Evolutionary conservation across 1,140 invertebrate species (phyloP).

Genomic region (Drosophila teissieri): DNA sequence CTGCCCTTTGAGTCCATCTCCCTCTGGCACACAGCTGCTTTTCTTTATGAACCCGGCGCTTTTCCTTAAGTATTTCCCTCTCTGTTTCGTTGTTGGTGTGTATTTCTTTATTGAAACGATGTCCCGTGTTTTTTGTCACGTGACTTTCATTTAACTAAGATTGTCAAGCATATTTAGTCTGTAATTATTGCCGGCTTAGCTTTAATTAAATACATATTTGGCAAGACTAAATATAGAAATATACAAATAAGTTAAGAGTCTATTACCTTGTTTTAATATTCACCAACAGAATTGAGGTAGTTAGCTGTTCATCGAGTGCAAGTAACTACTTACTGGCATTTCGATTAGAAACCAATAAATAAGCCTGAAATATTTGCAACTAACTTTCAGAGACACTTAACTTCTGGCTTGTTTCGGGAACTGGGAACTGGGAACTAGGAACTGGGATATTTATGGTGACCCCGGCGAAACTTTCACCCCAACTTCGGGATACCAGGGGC

Average conservation of each 20-base stretch:
- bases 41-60: conserved; percentile 45
- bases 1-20: not conserved
- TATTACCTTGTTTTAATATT: too few species aligned
- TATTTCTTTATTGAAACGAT: conserved; percentile 59
- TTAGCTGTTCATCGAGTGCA: not conserved
- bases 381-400: conserved; percentile 44
- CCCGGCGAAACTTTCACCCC: not conserved
- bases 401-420: conserved; percentile 7
- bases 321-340: conserved; percentile 11
- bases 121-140: conserved; percentile 55
- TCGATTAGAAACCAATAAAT: conserved; percentile 52
- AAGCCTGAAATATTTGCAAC: conserved; percentile 23
- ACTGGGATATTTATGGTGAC: conserved; percentile 39
- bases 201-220: conserved; percentile 51
- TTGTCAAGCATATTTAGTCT: conserved; percentile 16
- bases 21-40: not conserved
- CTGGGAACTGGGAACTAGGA: conserved; percentile 3
- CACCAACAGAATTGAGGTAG: too few species aligned
- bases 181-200: conserved; percentile 52
- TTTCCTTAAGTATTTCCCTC: conserved; percentile 19
- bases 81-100: conserved; percentile 2
- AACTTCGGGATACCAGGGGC: conserved; percentile 11
- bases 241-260: too few species aligned
- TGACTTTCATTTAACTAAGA: conserved; percentile 53
- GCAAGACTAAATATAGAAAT: not conserved